Base-by-base conservation (phyloP, 2,797 vertebrate genomes). In the Pachyuromys duprasi region DNA sequence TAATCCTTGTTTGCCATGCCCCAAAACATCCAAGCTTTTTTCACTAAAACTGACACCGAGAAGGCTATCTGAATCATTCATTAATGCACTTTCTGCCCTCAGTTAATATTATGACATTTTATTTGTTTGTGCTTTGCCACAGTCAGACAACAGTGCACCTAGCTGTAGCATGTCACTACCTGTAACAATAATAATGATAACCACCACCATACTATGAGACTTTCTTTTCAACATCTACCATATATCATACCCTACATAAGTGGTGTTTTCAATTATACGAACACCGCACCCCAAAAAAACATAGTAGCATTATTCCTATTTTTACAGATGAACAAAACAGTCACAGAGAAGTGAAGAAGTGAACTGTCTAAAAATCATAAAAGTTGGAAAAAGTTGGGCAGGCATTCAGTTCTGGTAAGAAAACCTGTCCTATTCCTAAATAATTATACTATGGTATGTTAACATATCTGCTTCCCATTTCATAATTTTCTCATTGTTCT, bases 31-130 rank as follows among this genome's bases (percentile, higher is more conserved):
- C 76, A 45, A 82, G 8, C 28, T 93, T 94, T 88, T 86, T 84
- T 95, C 62, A 24, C 76, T 95, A 79, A 93, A 97, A 86, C 45
- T 93, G 53, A 94, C 45, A 89, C 60, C 13, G 82, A 18, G 65
- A 76, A n/a, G 53, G 5, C 26, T 91, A 53, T n/a, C 26, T 80
- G 45, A 94, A 49, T 15, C n/a, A 70, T 81, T 90, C 36, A 15
- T 65, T 60, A 49, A 80, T 74, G 60, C 5, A 81, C 55, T 62
- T 83, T 80, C 20, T 92, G 90, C 93, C 65, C 75, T 75, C 88
- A 62, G 53, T 26, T 89, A 65, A 78, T 91, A 20, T 79, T 42
- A 72, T 82, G 62, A 14, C 13, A 91, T 78, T 76, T 95, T 36
- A 78, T 94, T 90, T 86, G 33, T 92, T 88, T 87, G 26, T 89